Evolutionary conservation across 2,113 vertebrate genomes (phyloP), one percentile per base, ranked within the genome.

Genomic region (Procavia capensis): DNA sequence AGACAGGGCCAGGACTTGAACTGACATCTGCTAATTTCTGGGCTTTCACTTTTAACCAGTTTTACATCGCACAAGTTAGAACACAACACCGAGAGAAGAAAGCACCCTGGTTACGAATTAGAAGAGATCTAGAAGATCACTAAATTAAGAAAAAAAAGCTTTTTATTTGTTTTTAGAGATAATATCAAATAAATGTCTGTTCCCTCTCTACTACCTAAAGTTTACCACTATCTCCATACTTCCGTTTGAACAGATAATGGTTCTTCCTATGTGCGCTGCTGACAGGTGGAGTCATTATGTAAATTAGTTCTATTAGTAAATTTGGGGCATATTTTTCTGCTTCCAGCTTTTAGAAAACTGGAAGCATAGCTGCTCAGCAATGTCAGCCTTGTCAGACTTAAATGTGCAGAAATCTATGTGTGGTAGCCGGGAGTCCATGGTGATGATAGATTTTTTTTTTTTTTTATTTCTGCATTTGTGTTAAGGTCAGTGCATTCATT

Each of bases 401-500:
- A 95, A 94, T 88, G 96, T 85, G 66, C 78, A 36, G 86, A 93
- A 97, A 96, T 96, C 89, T 91, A 64, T 95, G 72, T 70, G 72
- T 83, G 81, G 81, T 80, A 94, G 89, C 86, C 47, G 72, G 90
- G 85, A 86, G 59, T 81, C 95, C 87, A 47, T 31, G 31, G 86
- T 64, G 70, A 68, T 82, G 81, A 96, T 88, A 94, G 97, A 96
- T 95, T 96, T 91, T 63, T 93, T 92, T 92, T 70, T 29, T 72
- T 72, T 92, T 94, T 97, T 95, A 97, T 98, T 97, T 97, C 89
- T 98, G 90, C 96, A 96, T 97, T 97, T 97, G 93, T 97, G 91
- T 96, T 98, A 98, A 98, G 97, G 97, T 98, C 97, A 98, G 96
- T 97, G 95, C 96, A 97, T 98, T 98, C 94, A 97, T 97, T 98